Evolutionary conservation across 2,888 invertebrate genomes (phyloP).

Genomic region (Apodemia duryi): DNA sequence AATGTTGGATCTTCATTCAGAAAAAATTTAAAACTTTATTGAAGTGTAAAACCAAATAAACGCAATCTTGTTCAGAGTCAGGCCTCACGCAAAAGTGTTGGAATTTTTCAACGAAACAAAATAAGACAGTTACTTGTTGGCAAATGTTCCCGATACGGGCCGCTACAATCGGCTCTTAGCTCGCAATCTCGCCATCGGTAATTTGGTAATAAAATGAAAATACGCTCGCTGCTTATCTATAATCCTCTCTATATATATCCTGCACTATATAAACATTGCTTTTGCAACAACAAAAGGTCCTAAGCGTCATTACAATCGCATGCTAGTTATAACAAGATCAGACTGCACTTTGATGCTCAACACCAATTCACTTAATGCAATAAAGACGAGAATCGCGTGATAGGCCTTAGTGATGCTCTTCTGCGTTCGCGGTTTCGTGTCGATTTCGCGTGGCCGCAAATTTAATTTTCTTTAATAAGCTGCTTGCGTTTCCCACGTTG

Average conservation of each 20-base stretch:
- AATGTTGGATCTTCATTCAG: conserved; percentile 6
- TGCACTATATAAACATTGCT: conserved; percentile 66
- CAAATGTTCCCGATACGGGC: conserved; percentile 64
- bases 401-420: conserved; percentile 38
- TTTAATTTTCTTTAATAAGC: conserved; percentile 79
- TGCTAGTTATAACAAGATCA: conserved; percentile 32
- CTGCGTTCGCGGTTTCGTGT: conserved; percentile 58
- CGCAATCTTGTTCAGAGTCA: conserved; percentile 8
- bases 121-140: conserved; percentile 70
- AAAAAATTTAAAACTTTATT: conserved; percentile 23
- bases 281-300: conserved; percentile 36
- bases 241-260: conserved; percentile 70
- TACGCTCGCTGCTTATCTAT: conserved; percentile 72
- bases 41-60: conserved; percentile 21
- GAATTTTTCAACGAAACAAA: conserved; percentile 51
- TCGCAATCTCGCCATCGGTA: conserved; percentile 73
- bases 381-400: conserved; percentile 52
- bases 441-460: conserved; percentile 70
- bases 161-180: conserved; percentile 54
- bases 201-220: conserved; percentile 81
- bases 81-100: conserved; percentile 44
- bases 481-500: conserved; percentile 33
- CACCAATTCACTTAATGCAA: conserved; percentile 38
- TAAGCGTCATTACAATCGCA: conserved; percentile 42
- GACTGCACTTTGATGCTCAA: conserved; percentile 32